Conservation (phyloP, 2,113 vertebrate species). For the Genyomyrus donnyi region DNA sequence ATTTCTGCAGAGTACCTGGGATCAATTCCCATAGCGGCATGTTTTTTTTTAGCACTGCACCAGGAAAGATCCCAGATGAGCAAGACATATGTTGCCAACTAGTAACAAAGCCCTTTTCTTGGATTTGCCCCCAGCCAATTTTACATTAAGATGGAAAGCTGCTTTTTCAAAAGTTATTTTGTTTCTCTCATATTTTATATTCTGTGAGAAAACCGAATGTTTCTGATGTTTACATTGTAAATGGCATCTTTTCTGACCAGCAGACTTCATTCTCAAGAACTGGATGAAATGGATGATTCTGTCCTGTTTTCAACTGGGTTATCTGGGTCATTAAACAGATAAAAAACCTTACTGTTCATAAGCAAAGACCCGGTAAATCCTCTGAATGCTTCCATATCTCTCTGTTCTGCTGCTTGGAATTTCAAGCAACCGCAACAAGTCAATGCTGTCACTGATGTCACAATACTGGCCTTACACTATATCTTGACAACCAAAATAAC, state of each 20-base stretch:
- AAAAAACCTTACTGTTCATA: neutral
- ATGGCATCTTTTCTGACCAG: neutral
- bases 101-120: conserved; percentile 12
- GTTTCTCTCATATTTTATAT: conserved; percentile 6
- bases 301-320: neutral
- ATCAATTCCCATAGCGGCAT: conserved; percentile 9
- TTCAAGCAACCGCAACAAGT: conserved; percentile 25
- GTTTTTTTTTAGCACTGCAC: neutral
- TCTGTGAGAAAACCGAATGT: neutral
- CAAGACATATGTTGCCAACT: conserved; percentile 17
- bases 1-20: conserved; percentile 6
- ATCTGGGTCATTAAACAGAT: neutral
- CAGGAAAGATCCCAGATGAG: conserved; percentile 15
- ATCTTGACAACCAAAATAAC: conserved; percentile 11
- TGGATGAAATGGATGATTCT: neutral
- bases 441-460: conserved; percentile 25
- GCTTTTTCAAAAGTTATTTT: conserved; percentile 4
- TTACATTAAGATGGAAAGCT: conserved; percentile 10
- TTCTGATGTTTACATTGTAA: conserved; percentile 4
- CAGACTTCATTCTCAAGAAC: neutral
- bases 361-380: conserved; percentile 16
- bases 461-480: conserved; percentile 26
- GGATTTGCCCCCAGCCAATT: conserved; percentile 14
- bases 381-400: conserved; percentile 14
- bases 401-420: conserved; percentile 6